Conservation (phyloP, 2,888 invertebrate species). For the Caenorhabditis sp. region DNA sequence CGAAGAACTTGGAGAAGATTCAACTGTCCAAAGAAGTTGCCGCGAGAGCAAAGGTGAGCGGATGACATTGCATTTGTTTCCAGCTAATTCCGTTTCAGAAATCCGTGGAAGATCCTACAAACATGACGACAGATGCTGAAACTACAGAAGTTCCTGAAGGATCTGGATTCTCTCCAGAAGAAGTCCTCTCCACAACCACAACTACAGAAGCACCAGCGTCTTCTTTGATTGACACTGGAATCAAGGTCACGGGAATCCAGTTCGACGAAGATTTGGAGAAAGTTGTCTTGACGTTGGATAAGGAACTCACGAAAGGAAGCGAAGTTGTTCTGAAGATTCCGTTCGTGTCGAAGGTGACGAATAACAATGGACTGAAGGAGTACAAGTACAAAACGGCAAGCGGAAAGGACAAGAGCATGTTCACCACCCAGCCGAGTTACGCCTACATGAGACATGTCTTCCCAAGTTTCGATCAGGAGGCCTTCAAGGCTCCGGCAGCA, state of each 20-base stretch:
- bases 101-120: slow-evolving; percentile 7
- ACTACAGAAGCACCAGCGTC: slow-evolving; percentile 31
- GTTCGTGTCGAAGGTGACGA: slow-evolving; percentile 47
- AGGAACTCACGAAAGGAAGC: slow-evolving; percentile 63
- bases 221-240: slow-evolving; percentile 44
- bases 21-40: slow-evolving; percentile 41
- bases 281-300: slow-evolving; percentile 71
- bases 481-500: slow-evolving; percentile 59
- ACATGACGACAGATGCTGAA: slow-evolving; percentile 19
- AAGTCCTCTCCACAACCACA: slow-evolving; percentile 17
- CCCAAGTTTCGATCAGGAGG: slow-evolving; percentile 63
- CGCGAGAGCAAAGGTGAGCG: slow-evolving; percentile 28
- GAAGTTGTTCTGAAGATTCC: slow-evolving; percentile 62
- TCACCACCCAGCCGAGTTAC: slow-evolving; percentile 58
- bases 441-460: slow-evolving; percentile 60
- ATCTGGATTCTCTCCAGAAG: slow-evolving; percentile 28
- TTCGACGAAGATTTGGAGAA: slow-evolving; percentile 74
- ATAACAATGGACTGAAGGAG: slow-evolving; percentile 53
- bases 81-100: slow-evolving; percentile 8
- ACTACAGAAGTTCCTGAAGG: slow-evolving; percentile 27
- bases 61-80: not conserved
- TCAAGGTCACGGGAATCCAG: slow-evolving; percentile 51
- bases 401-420: slow-evolving; percentile 46
- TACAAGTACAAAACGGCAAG: slow-evolving; percentile 45
- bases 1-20: slow-evolving; percentile 60